phyloP scores from a whole-genome alignment of 2,797 vertebrate species.

The Xenops minutus region DNA sequence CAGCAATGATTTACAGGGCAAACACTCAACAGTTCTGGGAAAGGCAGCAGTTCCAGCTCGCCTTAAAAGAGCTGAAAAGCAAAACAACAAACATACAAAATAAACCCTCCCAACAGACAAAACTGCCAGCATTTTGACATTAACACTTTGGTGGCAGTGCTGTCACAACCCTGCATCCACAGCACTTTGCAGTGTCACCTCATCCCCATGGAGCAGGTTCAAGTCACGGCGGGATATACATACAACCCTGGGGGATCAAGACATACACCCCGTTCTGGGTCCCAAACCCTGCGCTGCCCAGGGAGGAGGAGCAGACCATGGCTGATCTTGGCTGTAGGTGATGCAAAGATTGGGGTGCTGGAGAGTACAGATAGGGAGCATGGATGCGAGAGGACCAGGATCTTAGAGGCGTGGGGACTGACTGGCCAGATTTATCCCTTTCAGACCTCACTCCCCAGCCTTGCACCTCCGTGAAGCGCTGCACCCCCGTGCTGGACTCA shows the following conservation, averaged over 20 bases:
- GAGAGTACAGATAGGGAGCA: neutral
- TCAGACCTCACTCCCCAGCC: neutral
- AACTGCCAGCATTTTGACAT: neutral
- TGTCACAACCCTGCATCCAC: rapidly evolving
- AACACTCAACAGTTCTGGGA: neutral
- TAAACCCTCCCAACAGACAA: neutral
- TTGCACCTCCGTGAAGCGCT: neutral
- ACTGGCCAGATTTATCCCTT: neutral
- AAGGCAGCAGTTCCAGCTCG: neutral
- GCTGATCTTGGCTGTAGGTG: neutral
- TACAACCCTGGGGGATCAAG: rapidly evolving
- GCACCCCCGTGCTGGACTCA: neutral
- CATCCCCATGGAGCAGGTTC: neutral
- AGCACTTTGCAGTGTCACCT: rapidly evolving
- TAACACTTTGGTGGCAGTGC: neutral
- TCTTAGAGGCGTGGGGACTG: neutral
- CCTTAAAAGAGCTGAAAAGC: neutral
- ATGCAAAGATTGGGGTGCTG: neutral
- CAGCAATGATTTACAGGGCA: constrained; percentile 6
- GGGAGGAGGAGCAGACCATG: rapidly evolving
- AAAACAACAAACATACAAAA: neutral
- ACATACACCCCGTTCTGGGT: rapidly evolving
- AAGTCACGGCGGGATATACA: neutral
- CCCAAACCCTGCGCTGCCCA: rapidly evolving
- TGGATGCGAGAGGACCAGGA: neutral